A percentile compares a stretch with the other conserved stretches of the same genome.
These are phyloP conservation scores for Dromaius novaehollandiae DNA, from an alignment of 2,113 vertebrate species.

Conservation along the genomic window DNA sequence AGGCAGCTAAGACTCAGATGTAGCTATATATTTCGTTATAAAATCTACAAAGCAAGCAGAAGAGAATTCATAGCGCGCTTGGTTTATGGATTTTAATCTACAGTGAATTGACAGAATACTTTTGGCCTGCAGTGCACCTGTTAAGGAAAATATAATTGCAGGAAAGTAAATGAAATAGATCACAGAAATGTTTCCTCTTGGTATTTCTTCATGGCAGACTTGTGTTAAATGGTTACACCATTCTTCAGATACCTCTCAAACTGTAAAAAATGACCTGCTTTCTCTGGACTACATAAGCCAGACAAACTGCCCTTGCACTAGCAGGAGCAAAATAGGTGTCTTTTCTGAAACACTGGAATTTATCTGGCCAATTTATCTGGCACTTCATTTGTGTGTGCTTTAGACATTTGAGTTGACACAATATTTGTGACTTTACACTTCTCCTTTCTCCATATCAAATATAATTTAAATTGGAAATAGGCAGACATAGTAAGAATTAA, in stretches of 20 bases:
- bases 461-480: constrained; percentile 4
- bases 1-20: background rate
- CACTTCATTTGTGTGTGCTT: background rate
- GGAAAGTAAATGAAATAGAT: background rate
- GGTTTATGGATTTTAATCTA: constrained; percentile 45
- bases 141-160: constrained; percentile 45
- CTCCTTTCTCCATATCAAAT: background rate
- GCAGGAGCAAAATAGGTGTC: constrained; percentile 2
- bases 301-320: background rate
- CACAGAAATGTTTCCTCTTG: constrained; percentile 11
- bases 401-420: background rate
- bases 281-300: constrained; percentile 4
- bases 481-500: background rate
- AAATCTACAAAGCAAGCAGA: background rate
- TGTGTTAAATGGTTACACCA: constrained; percentile 32
- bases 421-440: background rate
- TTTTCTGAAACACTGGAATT: background rate
- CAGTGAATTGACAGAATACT: constrained; percentile 5
- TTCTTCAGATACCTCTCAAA: background rate
- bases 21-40: background rate
- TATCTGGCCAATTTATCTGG: constrained; percentile 8
- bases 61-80: background rate
- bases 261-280: constrained; percentile 4
- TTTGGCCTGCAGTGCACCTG: background rate
- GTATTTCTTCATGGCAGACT: constrained; percentile 1